phyloP scores from a whole-genome alignment of 2,797 vertebrate genomes.

The Enteromius fasciolatus region DNA sequence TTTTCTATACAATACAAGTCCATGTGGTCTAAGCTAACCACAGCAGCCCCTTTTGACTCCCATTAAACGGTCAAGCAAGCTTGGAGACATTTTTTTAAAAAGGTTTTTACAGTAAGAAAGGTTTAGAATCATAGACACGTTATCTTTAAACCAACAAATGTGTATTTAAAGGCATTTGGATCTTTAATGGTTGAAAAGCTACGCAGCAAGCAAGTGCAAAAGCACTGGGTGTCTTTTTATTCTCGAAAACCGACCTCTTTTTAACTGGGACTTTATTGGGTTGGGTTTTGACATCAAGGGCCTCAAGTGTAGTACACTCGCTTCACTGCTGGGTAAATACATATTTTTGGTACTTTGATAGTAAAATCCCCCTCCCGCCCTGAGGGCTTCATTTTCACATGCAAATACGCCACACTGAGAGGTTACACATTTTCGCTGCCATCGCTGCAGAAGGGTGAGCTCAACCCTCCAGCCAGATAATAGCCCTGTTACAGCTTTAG shows the following conservation, averaged over 20 bases:
- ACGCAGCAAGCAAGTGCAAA: background rate
- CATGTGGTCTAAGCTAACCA: background rate
- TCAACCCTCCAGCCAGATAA: conserved; percentile 25
- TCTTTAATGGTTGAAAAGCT: background rate
- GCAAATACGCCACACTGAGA: conserved; percentile 45
- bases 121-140: background rate
- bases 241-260: background rate
- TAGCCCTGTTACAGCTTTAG: conserved; percentile 31
- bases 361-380: conserved; percentile 41
- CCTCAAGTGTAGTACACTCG: background rate
- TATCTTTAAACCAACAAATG: background rate
- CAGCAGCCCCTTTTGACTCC: background rate
- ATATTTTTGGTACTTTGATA: conserved; percentile 36
- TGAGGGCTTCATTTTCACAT: conserved; percentile 37
- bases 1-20: background rate
- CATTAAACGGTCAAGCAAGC: too few relatives aligned
- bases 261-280: background rate
- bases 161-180: background rate
- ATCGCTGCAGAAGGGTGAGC: background rate
- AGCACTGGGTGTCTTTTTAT: background rate
- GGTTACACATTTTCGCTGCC: conserved; percentile 11
- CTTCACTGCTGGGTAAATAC: conserved; percentile 6
- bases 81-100: background rate
- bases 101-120: background rate
- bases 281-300: conserved; percentile 5